Base-by-base conservation (phyloP, 1,140 invertebrate genomes). In the Maniola jurtina region DNA sequence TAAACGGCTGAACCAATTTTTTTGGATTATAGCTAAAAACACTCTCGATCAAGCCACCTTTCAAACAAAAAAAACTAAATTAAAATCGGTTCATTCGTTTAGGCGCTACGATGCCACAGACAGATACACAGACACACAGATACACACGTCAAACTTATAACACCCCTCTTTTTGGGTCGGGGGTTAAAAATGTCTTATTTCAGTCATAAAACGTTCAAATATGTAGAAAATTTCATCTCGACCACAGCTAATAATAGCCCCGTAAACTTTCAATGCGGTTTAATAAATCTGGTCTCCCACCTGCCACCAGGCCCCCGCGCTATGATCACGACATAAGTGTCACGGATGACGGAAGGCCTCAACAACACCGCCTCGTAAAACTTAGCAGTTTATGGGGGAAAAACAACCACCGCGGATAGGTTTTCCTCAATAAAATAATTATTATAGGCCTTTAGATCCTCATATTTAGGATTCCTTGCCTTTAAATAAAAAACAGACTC, bases 341-440 rank as follows among this genome's bases (percentile, higher is more conserved):
- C 50, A 48, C 45, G 45, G n/a, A 48, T 48, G 68, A 70, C 71
- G 61, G 62, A 55, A 15, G 47, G 54, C 13, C 62, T 33, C 60
- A 47, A 65, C 67, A 54, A 55, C 45, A n/a, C 6, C 11, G 56
- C 68, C 65, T 72, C 73, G 66, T 81, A 77, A 80, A 81, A 77
- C 75, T 78, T 81, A 75, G 68, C 74, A 78, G 76, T 79, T 81
- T 79, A 81, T 79, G 77, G 61, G 60, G 58, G 75, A 79, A 81
- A 81, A 78, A 80, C 74, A 79, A 56, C 58, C 68, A 40, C 54
- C 56, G 33, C 60, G 58, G 65, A 66, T 59, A 67, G 64, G 66
- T 48, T 48, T 13, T 15, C 45, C 14, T 48, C 14, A 14, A 48
- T 48, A 15, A 15, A 48, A 48, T 14, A n/a, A 48, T 48, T 48